These are phyloP conservation scores for Lepetodrilus schrolli DNA, from an alignment of 2,888 invertebrate genomes.

Conservation along the genomic window DNA sequence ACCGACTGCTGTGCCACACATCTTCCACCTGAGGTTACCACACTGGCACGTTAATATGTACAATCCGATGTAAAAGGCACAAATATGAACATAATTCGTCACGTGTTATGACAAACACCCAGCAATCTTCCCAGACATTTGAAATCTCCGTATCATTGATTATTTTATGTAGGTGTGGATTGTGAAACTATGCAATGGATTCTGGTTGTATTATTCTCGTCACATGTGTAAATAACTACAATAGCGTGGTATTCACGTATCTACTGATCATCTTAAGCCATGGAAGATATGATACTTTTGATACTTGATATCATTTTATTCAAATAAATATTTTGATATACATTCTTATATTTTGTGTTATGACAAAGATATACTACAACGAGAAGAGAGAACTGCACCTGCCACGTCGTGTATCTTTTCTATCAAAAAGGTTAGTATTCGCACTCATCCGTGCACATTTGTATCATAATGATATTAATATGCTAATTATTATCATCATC, in stretches of 20 bases:
- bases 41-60: too few species aligned
- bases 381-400: too few species aligned
- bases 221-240: not conserved
- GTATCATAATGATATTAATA: not conserved
- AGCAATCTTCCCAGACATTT: not conserved
- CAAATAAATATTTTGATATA: slow-evolving; percentile 22
- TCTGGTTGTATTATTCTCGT: not conserved
- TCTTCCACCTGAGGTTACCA: too few species aligned
- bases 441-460: not conserved
- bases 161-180: not conserved
- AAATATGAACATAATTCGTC: not conserved
- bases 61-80: not conserved
- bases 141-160: not conserved
- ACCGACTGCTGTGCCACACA: too few species aligned
- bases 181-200: not conserved
- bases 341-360: not conserved
- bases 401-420: too few species aligned
- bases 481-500: too few species aligned
- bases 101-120: not conserved
- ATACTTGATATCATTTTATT: slow-evolving; percentile 9
- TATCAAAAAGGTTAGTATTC: not conserved
- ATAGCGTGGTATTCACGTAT: not conserved
- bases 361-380: not conserved
- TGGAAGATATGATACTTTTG: not conserved
- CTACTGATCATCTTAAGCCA: not conserved